Evolutionary conservation across 1,140 invertebrate genomes (phyloP).

Genomic region (Temnothorax nylanderi): DNA sequence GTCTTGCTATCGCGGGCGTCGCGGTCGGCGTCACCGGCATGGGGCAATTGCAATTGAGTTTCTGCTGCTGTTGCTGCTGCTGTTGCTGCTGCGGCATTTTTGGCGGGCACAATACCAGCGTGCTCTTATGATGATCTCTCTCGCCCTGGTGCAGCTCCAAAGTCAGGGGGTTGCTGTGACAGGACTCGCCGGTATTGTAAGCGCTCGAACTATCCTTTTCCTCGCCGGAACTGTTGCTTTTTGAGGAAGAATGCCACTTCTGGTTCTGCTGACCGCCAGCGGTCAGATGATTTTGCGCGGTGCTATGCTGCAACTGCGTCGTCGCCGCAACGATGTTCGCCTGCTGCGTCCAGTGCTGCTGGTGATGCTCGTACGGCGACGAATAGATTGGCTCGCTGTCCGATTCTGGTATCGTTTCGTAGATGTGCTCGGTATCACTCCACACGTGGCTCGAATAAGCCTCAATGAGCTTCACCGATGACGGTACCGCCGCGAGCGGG

Average conservation of each 20-base stretch:
- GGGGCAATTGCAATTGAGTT: constrained; percentile 78
- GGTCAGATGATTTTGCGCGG: constrained; percentile 24
- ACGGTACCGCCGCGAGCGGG: constrained; percentile 4
- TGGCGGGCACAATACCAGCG: constrained; percentile 84
- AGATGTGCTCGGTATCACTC: constrained; percentile 88
- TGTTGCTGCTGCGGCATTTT: constrained; percentile 50
- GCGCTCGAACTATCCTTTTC: constrained; percentile 90
- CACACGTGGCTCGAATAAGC: constrained; percentile 80
- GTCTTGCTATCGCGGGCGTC: constrained; percentile 66
- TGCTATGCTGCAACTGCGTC: constrained; percentile 39
- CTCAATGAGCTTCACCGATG: constrained; percentile 76
- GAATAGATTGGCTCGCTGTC: constrained; percentile 89
- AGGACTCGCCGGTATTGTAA: constrained; percentile 92
- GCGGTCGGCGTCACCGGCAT: constrained; percentile 73
- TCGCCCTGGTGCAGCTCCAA: constrained; percentile 86
- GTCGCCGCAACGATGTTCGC: constrained; percentile 48
- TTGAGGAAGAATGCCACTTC: constrained; percentile 83
- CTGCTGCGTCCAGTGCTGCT: constrained; percentile 71
- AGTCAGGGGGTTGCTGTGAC: constrained; percentile 90
- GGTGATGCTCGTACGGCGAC: constrained; percentile 87
- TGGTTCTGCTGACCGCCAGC: constrained; percentile 65
- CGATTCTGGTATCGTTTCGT: constrained; percentile 90
- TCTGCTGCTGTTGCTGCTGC: constrained; percentile 53
- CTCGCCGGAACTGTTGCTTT: constrained; percentile 86
- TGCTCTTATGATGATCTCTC: constrained; percentile 84